Base-by-base conservation (phyloP, 2,888 invertebrate species). In the Choreutis nemorana region DNA sequence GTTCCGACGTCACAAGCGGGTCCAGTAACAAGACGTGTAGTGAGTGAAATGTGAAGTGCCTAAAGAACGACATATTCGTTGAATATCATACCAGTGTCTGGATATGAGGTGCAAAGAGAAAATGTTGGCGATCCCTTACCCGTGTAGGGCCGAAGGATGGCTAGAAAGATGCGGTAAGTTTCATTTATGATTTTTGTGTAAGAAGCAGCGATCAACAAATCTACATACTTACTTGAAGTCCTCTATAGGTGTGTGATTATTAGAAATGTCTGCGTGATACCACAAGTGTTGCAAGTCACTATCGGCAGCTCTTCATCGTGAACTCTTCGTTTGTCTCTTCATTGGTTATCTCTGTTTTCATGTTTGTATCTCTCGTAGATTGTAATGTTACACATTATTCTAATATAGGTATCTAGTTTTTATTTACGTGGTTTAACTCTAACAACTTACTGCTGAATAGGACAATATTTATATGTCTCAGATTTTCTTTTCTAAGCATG, bases 61-160 rank as follows among this genome's bases (percentile, higher is more conserved):
- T 23, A 26, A 26, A 22, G n/a, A 23, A 31, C 28, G n/a, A 3
- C 12, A 23, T 9, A n/a, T 23, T 23, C 5, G 8, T 8, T 26
- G 15, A 26, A 26, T 6, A 36, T 42, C 40, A 25, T 35, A 30
- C 28, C 31, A 49, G 53, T 58, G 53, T 49, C 46, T 52, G 39
- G 64, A 60, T 41, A 73, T 73, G 73, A 67, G 54, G 50, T 55
- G 47, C 41, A 49, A 55, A 39, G 57, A 64, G 42, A 45, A 39
- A 36, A 37, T 45, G 40, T 41, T 68, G 36, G 59, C 61, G 42
- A 78, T 77, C 36, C 49, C 60, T 28, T 78, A 66, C 37, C 78
- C 78, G 13, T 78, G 78, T 45, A 66, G 75, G 24, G 78, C 65
- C 10, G 78, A 78, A 45, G 78, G 78, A 23, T 78, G 78, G 78